These are phyloP conservation scores for Matsumurasca onukii DNA, from an alignment of 1,140 invertebrate genomes.

Conservation along the genomic window DNA sequence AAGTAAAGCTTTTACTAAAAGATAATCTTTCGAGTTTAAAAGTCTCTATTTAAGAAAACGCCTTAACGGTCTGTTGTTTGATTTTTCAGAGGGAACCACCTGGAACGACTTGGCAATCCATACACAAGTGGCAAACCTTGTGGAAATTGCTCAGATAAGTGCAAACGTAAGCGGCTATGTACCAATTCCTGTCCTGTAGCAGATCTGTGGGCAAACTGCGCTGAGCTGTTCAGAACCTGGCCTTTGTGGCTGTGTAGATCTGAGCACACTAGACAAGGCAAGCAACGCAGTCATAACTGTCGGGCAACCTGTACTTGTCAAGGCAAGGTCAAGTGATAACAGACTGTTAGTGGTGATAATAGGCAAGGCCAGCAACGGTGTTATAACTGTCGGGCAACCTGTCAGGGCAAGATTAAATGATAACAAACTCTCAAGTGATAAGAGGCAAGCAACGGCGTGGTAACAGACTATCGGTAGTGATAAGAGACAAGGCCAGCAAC, in stretches of 20 bases:
- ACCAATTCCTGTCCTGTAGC: constrained; percentile 69
- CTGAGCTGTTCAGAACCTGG: constrained; percentile 58
- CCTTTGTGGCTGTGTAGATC: constrained; percentile 63
- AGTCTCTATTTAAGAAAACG: no score
- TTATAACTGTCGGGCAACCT: no score
- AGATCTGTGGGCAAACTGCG: constrained; percentile 74
- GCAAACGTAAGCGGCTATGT: constrained; percentile 64
- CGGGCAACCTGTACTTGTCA: constrained; percentile 69
- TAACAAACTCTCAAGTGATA: background rate
- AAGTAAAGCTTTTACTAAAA: no score
- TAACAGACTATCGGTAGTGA: no score
- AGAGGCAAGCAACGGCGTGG: no score
- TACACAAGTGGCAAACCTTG: constrained; percentile 67
- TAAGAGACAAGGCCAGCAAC: no score
- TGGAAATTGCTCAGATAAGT: constrained; percentile 62
- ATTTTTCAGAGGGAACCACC: constrained; percentile 73
- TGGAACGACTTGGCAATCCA: constrained; percentile 59
- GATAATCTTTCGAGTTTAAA: no score
- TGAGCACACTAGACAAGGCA: constrained; percentile 53
- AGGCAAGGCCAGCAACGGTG: no score
- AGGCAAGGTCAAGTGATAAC: constrained; percentile 21
- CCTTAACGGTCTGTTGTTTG: constrained; percentile 46
- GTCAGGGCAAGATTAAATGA: background rate
- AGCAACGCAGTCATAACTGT: constrained; percentile 59
- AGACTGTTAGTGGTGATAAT: no score